Evolutionary conservation across 1,140 invertebrate species (phyloP).

Genomic region (Phocides pigmalion): DNA sequence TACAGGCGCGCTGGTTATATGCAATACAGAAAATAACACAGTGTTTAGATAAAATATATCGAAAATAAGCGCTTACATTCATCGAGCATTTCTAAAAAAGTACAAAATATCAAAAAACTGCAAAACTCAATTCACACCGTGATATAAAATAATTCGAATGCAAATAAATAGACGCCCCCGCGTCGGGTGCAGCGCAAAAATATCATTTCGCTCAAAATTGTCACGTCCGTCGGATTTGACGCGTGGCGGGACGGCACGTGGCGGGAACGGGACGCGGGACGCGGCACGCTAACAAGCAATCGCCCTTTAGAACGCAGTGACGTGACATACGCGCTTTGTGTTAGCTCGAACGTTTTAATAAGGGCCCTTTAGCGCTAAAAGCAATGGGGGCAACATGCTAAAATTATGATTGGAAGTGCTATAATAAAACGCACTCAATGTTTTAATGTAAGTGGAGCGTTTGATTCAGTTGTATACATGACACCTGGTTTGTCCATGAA

Average conservation of each 20-base stretch:
- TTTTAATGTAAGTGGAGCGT: conserved; percentile 22
- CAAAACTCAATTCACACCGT: conserved; percentile 31
- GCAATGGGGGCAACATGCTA: conserved; percentile 30
- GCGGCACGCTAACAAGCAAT: conserved; percentile 33
- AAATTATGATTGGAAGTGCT: conserved; percentile 18
- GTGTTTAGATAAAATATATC: too few relatives aligned
- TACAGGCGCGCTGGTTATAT: too few relatives aligned
- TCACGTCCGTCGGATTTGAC: conserved; percentile 54
- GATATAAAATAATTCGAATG: conserved; percentile 57
- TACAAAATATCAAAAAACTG: not conserved
- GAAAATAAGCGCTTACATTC: too few relatives aligned
- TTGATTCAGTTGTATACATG: conserved; percentile 15
- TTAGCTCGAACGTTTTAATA: conserved; percentile 35
- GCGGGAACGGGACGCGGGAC: conserved; percentile 44
- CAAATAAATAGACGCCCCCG: conserved; percentile 59
- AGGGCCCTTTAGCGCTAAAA: conserved; percentile 31
- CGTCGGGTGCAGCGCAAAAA: conserved; percentile 47
- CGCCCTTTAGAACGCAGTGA: conserved; percentile 29
- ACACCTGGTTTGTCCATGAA: conserved; percentile 6
- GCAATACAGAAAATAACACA: too few relatives aligned
- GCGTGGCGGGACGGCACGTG: conserved; percentile 47
- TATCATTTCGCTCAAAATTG: conserved; percentile 53
- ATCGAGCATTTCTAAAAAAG: not conserved
- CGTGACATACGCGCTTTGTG: conserved; percentile 34
- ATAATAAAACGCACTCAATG: conserved; percentile 23